Percentiles rank a stretch among this genome's conserved stretches.
Conservation (phyloP, 2,113 vertebrate genomes). For the Danio rerio region DNA sequence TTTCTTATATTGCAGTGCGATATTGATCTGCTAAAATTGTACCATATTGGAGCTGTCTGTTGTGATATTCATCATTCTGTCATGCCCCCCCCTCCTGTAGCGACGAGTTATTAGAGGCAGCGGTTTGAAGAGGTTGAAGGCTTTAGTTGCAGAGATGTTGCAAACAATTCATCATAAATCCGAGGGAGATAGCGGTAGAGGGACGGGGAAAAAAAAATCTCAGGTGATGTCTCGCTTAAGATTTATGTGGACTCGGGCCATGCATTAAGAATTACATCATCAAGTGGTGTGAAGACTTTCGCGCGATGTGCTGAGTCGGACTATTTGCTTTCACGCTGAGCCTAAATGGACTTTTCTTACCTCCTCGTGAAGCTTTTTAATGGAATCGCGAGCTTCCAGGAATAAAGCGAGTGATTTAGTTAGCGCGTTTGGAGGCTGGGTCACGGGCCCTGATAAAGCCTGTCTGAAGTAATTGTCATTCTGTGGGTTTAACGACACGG, state of each 20-base stretch:
- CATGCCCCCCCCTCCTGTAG: conserved; percentile 80
- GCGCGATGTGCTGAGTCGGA: conserved; percentile 77
- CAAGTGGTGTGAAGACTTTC: conserved; percentile 72
- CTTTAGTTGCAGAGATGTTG: conserved; percentile 92
- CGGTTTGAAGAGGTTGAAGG: conserved; percentile 91
- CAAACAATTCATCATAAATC: conserved; percentile 89
- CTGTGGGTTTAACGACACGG: conserved; percentile 50
- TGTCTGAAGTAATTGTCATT: conserved; percentile 67
- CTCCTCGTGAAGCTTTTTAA: conserved; percentile 67
- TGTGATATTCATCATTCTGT: conserved; percentile 99
- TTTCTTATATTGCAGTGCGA: conserved; percentile 98
- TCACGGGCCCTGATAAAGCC: conserved; percentile 58
- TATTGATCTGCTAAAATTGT: conserved; percentile 99
- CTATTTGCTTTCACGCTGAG: conserved; percentile 72
- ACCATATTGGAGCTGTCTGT: conserved; percentile 99
- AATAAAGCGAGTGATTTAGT: conserved; percentile 64
- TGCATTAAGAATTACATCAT: conserved; percentile 84
- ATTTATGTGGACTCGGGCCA: conserved; percentile 79
- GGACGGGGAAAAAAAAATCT: conserved; percentile 69
- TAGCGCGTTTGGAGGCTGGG: conserved; percentile 56
- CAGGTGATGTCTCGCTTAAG: conserved; percentile 80
- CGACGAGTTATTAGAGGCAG: conserved; percentile 98
- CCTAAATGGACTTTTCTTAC: conserved; percentile 69
- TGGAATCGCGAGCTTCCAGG: conserved; percentile 65
- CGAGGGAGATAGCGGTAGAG: conserved; percentile 45